Base-by-base conservation (phyloP, 2,113 vertebrate species). In the Entomyzon cyanotis region DNA sequence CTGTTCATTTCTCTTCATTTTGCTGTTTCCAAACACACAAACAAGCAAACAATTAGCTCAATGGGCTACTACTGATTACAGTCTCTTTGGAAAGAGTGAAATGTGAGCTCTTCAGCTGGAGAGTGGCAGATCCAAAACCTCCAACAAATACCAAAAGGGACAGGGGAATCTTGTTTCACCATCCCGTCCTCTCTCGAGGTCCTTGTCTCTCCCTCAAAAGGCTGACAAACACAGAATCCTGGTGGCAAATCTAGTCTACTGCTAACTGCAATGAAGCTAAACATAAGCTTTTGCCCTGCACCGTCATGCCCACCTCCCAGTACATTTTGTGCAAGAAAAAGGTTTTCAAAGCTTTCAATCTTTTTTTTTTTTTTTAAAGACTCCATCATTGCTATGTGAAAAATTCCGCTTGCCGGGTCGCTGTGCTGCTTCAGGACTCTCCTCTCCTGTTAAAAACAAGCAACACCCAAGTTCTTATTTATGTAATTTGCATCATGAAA, bases 31-130 rank as follows among this genome's bases (percentile, higher is more conserved):
- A 75, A 96, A 67, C 74, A 91, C 53, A 60, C 56, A 22, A 77
- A 49, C 39, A 64, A 92, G 35, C 21, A 71, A 87, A 81, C 85
- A 92, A 83, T 79, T 85, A 92, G 53, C 63, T 95, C 85, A 68
- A 16, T 58, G 44, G 89, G 63, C 83, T 56, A 68, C 80, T 53
- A 30, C 71, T 64, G 80, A 71, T 78, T 67, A n/a, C 68, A 62
- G 37, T 6, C 68, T 77, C 81, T 55, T 84, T 59, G 69, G 35
- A 84, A 89, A 55, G 27, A 63, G 33, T 10, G 39, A 91, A 81
- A 68, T 33, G 39, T 10, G 53, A 85, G 41, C 41, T 89, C 63
- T 73, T 80, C 73, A 42, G 15, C 0, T 24, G 52, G 10, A 33
- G 27, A 84, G 31, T 1, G 25, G 58, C 9, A 11, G 49, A 69